Conservation (phyloP, 2,797 vertebrate genomes). For the Macroramphosus scolopax region DNA sequence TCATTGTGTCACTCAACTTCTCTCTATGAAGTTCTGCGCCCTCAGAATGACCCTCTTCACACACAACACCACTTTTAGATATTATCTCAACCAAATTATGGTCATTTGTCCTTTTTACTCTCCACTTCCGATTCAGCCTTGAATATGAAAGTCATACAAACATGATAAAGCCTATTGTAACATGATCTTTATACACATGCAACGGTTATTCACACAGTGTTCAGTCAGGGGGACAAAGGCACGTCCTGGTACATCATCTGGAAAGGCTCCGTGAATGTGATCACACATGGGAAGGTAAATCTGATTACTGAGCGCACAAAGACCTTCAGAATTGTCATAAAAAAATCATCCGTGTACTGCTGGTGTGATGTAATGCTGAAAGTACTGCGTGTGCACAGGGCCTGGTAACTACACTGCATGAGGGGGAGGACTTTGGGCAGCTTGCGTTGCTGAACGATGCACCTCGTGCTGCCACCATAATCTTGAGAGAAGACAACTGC, state of each 20-base stretch:
- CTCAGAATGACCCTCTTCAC: too few relatives aligned
- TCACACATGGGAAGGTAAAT: conserved; percentile 92
- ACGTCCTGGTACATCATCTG: conserved; percentile 99
- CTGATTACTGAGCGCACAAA: neutral
- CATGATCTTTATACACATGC: too few relatives aligned
- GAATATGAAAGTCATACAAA: conserved; percentile 2
- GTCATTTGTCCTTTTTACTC: too few relatives aligned
- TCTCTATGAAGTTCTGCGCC: too few relatives aligned
- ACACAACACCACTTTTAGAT: too few relatives aligned
- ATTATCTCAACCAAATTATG: neutral
- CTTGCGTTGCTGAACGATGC: conserved; percentile 93
- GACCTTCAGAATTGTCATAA: neutral
- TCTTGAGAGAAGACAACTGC: conserved; percentile 91
- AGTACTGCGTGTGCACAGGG: conserved; percentile 71
- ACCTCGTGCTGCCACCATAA: conserved; percentile 91
- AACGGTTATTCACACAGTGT: too few relatives aligned
- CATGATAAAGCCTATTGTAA: conserved; percentile 7
- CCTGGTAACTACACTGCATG: conserved; percentile 89
- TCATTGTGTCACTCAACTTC: too few relatives aligned
- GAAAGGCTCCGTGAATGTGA: conserved; percentile 97
- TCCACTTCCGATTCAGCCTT: too few relatives aligned
- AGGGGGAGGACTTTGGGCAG: conserved; percentile 95
- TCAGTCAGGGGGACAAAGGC: conserved; percentile 96
- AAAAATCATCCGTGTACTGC: neutral
- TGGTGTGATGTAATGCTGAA: conserved; percentile 2